Conservation (phyloP, 2,888 invertebrate species). For the Andrena dorsata region DNA sequence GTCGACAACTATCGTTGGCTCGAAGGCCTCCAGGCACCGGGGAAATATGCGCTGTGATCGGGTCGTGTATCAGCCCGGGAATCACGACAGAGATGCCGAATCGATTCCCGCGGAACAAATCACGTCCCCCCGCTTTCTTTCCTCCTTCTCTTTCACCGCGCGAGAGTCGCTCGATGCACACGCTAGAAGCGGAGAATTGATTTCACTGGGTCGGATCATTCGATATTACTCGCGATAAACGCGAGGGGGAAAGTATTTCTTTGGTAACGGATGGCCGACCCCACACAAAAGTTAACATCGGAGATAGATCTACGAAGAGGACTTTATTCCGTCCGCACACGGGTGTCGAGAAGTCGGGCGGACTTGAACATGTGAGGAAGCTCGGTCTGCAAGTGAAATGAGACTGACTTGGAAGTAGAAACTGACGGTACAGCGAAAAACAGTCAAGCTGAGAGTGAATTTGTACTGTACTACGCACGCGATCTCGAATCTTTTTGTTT, state of each 20-base stretch:
- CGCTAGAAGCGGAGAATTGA: slow-evolving; percentile 36
- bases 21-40: slow-evolving; percentile 54
- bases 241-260: not conserved
- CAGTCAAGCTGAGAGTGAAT: no score
- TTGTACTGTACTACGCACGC: no score
- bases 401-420: not conserved
- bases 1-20: slow-evolving; percentile 57
- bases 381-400: not conserved
- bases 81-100: slow-evolving; percentile 55
- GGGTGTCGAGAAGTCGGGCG: not conserved
- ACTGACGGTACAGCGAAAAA: no score
- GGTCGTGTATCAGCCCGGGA: slow-evolving; percentile 52
- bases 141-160: not conserved
- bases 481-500: no score
- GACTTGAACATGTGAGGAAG: not conserved
- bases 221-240: slow-evolving; percentile 44
- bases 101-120: slow-evolving; percentile 62
- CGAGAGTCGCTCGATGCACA: not conserved
- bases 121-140: slow-evolving; percentile 29
- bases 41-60: slow-evolving; percentile 65
- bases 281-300: not conserved
- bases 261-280: not conserved
- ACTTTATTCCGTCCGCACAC: not conserved
- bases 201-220: slow-evolving; percentile 27
- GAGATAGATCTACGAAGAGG: not conserved